Evolutionary conservation across 2,797 vertebrate species (phyloP).

Genomic region (Spizella passerina): DNA sequence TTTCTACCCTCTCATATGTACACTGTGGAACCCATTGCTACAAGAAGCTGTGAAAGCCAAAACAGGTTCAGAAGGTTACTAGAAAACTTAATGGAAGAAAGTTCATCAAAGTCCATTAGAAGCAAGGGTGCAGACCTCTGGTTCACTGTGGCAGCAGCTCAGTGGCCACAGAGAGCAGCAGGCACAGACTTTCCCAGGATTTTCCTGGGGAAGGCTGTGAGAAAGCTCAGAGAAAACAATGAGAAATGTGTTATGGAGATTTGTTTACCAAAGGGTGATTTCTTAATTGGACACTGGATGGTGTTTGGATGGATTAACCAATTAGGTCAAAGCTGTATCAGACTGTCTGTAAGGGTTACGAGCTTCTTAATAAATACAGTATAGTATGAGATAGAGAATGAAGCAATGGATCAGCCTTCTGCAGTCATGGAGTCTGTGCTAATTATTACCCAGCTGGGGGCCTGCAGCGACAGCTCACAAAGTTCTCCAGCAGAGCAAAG

Average conservation of each 20-base stretch:
- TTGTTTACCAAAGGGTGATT: not conserved
- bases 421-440: not conserved
- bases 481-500: not conserved
- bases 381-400: not conserved
- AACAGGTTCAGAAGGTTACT: not conserved
- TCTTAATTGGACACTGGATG: not conserved
- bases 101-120: not conserved
- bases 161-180: not conserved
- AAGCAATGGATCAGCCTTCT: not conserved
- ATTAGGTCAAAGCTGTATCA: not conserved
- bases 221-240: not conserved
- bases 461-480: rapidly evolving
- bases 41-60: not conserved
- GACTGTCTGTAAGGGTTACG: not conserved
- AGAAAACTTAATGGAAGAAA: not conserved
- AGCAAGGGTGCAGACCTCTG: not conserved
- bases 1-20: not conserved
- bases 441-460: not conserved
- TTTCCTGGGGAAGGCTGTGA: not conserved
- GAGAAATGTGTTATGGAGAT: not conserved
- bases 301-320: not conserved
- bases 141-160: not conserved
- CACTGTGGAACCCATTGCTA: not conserved
- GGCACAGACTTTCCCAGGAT: not conserved
- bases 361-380: not conserved